Conservation (phyloP, 2,888 invertebrate species). For the Boloria selene region DNA sequence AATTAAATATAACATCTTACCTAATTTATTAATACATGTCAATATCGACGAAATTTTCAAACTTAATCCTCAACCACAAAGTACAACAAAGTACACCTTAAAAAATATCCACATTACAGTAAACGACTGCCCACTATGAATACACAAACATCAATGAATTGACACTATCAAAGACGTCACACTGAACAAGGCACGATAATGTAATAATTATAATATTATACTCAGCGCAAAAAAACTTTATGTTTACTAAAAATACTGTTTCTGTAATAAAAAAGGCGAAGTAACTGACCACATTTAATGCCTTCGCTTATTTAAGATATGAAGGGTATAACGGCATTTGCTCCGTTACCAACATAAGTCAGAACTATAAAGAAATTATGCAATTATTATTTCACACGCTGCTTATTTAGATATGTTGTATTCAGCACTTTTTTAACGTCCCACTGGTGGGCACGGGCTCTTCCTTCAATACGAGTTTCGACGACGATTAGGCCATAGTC, state of each 20-base stretch:
- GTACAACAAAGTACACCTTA: constrained; percentile 31
- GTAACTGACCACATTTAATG: not conserved
- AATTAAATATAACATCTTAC: constrained; percentile 3
- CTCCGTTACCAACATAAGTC: not conserved
- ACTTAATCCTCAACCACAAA: constrained; percentile 5
- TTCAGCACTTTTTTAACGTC: too few relatives aligned
- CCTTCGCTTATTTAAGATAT: constrained; percentile 7
- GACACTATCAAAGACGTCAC: constrained; percentile 52
- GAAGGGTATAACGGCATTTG: constrained; percentile 8
- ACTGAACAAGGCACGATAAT: constrained; percentile 49
- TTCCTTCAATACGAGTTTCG: too few relatives aligned
- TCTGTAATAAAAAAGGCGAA: not conserved
- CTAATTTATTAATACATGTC: constrained; percentile 9
- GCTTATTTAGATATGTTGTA: too few relatives aligned
- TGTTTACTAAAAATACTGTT: not conserved
- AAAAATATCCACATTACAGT: constrained; percentile 17
- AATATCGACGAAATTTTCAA: not conserved
- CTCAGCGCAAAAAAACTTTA: constrained; percentile 4
- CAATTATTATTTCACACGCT: too few relatives aligned
- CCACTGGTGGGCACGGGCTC: too few relatives aligned
- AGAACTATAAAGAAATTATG: constrained; percentile 7
- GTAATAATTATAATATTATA: constrained; percentile 15
- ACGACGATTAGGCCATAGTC: too few relatives aligned
- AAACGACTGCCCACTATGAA: constrained; percentile 57
- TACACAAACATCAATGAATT: constrained; percentile 66